Conservation (phyloP, 2,797 vertebrate species). For the Chelon auratus region DNA sequence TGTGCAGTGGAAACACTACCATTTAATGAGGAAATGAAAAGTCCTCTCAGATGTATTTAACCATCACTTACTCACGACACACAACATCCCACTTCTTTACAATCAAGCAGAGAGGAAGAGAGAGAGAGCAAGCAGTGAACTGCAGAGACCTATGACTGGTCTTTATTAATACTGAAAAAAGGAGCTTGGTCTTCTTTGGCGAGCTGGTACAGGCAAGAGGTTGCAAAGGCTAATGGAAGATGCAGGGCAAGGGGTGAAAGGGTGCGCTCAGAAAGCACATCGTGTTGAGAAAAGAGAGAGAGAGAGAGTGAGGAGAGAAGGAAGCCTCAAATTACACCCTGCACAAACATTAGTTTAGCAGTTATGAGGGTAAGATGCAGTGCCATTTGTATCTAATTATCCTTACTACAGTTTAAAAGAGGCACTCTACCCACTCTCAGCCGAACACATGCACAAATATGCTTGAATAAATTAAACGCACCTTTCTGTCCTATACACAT, state of each 20-base stretch:
- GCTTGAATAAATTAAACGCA: slow-evolving; percentile 14
- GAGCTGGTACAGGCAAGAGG: slow-evolving; percentile 24
- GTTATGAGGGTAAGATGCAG: slow-evolving; percentile 62
- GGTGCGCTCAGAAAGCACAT: slow-evolving; percentile 36
- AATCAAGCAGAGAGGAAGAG: slow-evolving; percentile 35
- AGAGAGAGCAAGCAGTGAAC: slow-evolving; percentile 28
- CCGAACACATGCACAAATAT: slow-evolving; percentile 37
- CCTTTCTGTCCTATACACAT: background rate
- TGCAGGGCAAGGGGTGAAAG: slow-evolving; percentile 2
- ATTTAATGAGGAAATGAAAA: slow-evolving; percentile 83
- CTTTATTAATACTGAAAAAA: slow-evolving; percentile 58
- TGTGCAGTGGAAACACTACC: slow-evolving; percentile 77
- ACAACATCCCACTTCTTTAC: slow-evolving; percentile 64
- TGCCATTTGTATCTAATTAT: slow-evolving; percentile 72
- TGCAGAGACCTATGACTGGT: slow-evolving; percentile 45
- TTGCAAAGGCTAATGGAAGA: slow-evolving; percentile 16
- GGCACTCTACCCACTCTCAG: slow-evolving; percentile 35
- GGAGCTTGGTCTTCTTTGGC: slow-evolving; percentile 10
- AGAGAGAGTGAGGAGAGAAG: background rate
- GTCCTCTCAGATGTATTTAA: slow-evolving; percentile 77
- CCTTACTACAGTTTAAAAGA: slow-evolving; percentile 57
- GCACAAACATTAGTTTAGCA: slow-evolving; percentile 74
- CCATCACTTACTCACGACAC: slow-evolving; percentile 77
- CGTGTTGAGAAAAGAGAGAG: slow-evolving; percentile 6
- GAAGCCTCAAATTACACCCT: slow-evolving; percentile 70